Base-by-base conservation (phyloP, 2,113 vertebrate genomes). In the Cranoglanis bouderius region DNA sequence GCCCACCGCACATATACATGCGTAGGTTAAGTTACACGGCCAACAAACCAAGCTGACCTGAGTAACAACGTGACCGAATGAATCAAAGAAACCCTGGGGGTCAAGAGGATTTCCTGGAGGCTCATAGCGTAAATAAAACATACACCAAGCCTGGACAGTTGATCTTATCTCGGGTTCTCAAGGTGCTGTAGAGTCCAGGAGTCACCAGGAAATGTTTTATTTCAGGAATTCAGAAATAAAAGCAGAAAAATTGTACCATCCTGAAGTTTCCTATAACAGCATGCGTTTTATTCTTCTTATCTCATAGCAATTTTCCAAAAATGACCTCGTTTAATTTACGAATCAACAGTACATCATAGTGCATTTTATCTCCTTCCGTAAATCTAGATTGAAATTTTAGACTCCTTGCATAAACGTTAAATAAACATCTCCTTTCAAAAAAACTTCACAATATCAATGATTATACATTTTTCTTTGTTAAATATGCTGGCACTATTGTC, bases 41-140 rank as follows among this genome's bases (percentile, higher is more conserved):
- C 82, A 59, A 89, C 86, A 88, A 88, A 61, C 59, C 74, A 70
- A 77, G 88, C 88, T 91, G 88, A 89, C 88, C 82, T 63, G 40
- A 43, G 78, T 81, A 87, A 84, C 86, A 55, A 81, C 38, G 12
- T 46, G 82, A 65, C 32, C 21, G 1, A 80, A 63, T 85, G 81
- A 85, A 59, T 91, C 82, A 82, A 77, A 59, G 85, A 65, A 80
- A 49, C 24, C n/a, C 72, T 59, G 18, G 49, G 81, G 82, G 87
- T 80, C 82, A 88, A 35, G 70, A 77, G 70, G 70, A 88, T 82
- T 85, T 88, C 88, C 88, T 78, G 24, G 40, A 88, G 82, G 72
- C 81, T 72, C 55, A 21, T 21, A 29, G 82, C 65, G 18, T 88
- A n/a, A 88, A 88, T 85, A 88, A 88, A 88, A 21, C 82, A 85